Percentiles rank a stretch among this genome's conserved stretches.
phyloP scores from a whole-genome alignment of 2,797 vertebrate species.

The Carduelis carduelis region DNA sequence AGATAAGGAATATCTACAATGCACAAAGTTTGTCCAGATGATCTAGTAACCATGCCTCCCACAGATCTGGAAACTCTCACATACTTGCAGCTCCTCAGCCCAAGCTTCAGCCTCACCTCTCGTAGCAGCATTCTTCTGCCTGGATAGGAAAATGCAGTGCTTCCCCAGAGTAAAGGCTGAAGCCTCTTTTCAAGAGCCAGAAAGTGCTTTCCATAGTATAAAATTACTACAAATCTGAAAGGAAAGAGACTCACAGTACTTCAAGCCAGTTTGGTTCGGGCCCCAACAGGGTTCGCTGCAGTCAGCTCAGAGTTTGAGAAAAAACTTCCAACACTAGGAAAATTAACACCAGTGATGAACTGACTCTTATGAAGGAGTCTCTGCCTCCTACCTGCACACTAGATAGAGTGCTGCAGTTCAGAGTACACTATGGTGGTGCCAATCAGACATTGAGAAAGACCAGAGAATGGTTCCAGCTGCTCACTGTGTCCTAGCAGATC shows the following conservation, averaged over 20 bases:
- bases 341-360: not conserved
- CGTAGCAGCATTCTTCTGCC: not conserved
- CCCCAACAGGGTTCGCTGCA: not conserved
- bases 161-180: not conserved
- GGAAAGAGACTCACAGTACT: not conserved
- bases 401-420: not conserved
- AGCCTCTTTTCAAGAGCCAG: not conserved
- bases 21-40: not conserved
- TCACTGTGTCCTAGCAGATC: conserved; percentile 72
- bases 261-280: not conserved
- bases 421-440: not conserved
- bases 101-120: not conserved
- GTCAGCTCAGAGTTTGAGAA: not conserved
- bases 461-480: conserved; percentile 42
- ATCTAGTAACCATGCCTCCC: not conserved
- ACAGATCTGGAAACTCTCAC: not conserved
- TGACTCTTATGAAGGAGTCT: not conserved
- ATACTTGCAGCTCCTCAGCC: not conserved
- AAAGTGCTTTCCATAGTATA: not conserved
- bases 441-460: not conserved
- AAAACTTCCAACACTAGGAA: not conserved
- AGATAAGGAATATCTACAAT: not conserved
- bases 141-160: not conserved
- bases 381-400: not conserved
- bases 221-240: not conserved